Base-by-base conservation (phyloP, 1,140 invertebrate species). In the Eumeta japonica region DNA sequence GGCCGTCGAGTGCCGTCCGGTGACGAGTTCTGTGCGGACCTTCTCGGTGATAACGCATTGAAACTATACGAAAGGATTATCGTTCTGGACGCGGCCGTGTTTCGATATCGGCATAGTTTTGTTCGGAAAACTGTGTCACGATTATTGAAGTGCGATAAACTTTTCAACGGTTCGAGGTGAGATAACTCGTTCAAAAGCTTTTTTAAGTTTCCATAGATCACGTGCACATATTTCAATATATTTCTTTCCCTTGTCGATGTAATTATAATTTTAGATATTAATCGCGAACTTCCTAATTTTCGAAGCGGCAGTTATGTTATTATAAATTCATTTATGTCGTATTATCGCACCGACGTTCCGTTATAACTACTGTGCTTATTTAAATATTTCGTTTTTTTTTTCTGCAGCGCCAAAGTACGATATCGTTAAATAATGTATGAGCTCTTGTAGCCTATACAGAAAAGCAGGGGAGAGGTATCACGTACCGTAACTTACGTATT, bases 21-120 rank as follows among this genome's bases (percentile, higher is more conserved):
- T 56, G 47, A 46, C 52, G 54, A 27, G 13, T 28, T 28, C 18
- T 18, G 37, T 50, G 55, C 50, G 48, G 54, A 45, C 57, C 50
- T 62, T 57, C 61, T 50, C 52, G 52, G 16, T 30, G 31, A 46
- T 47, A 59, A 56, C 50, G 50, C 56, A 45, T 46, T 46, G 35
- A 46, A 55, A 66, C 60, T 56, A n/a, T n/a, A n/a, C n/a, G n/a
- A n/a, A n/a, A n/a, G n/a, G n/a, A n/a, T n/a, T n/a, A n/a, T n/a
- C n/a, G n/a, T n/a, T n/a, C n/a, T n/a, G n/a, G n/a, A n/a, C n/a
- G n/a, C n/a, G n/a, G n/a, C n/a, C n/a, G n/a, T 16, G 54, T 63
- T 58, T 63, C 59, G 55, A 70, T 73, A 70, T 68, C 64, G 54
- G 57, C 58, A 34, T 62, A 58, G 62, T 73, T 73, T 73, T 64